Conservation (phyloP, 2,113 vertebrate genomes). For the Ifrita kowaldi region DNA sequence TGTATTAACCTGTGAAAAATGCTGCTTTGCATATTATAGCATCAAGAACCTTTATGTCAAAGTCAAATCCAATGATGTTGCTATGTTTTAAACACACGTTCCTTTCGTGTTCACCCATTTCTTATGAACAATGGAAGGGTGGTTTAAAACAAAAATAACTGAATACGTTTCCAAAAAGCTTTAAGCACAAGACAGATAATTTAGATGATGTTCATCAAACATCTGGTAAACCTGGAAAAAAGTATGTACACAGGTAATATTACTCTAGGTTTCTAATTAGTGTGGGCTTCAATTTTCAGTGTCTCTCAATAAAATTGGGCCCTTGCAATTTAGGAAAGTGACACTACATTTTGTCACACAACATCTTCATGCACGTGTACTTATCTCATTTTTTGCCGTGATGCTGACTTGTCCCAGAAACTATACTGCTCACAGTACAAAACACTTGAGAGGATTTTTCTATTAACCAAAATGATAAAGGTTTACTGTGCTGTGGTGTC, state of each 20-base stretch:
- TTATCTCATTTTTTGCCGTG: not conserved
- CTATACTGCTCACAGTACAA: not conserved
- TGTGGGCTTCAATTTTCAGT: not conserved
- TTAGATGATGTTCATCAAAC: not conserved
- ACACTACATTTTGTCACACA: not conserved
- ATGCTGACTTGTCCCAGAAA: not conserved
- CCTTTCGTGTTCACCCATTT: not conserved
- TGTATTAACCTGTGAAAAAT: not conserved
- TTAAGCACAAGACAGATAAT: not conserved
- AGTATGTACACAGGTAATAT: not conserved
- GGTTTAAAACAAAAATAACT: not conserved
- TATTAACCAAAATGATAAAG: not conserved
- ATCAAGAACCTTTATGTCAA: not conserved
- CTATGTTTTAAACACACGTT: not conserved
- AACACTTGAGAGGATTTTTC: not conserved
- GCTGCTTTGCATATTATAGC: not conserved
- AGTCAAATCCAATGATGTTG: conserved; percentile 1
- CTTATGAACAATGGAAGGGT: not conserved
- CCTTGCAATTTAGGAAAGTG: not conserved
- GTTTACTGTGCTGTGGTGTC: not conserved
- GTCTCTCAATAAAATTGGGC: not conserved
- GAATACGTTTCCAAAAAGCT: not conserved
- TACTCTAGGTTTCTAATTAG: not conserved
- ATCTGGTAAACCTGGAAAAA: not conserved
- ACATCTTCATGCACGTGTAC: accelerated